A percentile compares a stretch with the other conserved stretches of the same genome.
Conservation (phyloP, 2,113 vertebrate genomes). For the Solea solea region DNA sequence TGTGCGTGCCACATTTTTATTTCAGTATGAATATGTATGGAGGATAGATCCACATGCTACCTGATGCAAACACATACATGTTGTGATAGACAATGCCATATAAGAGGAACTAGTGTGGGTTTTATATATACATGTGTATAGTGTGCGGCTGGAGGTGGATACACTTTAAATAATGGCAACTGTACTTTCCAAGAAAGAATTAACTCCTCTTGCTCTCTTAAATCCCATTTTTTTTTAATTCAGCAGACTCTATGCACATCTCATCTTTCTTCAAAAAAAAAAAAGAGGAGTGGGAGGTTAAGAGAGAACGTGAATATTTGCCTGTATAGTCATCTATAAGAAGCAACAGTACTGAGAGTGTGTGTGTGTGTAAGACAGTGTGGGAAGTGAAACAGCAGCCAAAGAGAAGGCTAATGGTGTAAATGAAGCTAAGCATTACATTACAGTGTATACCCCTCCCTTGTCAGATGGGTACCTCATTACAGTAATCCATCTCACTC, state of each 20-base stretch:
- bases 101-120: constrained; percentile 18
- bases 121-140: constrained; percentile 8
- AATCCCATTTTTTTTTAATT: constrained; percentile 52
- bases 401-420: constrained; percentile 24
- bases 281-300: constrained; percentile 7
- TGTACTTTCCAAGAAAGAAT: constrained; percentile 42
- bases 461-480: constrained; percentile 42
- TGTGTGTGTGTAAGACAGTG: constrained; percentile 2
- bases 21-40: constrained; percentile 62
- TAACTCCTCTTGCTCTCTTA: constrained; percentile 25
- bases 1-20: constrained; percentile 59
- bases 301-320: constrained; percentile 3
- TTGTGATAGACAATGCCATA: constrained; percentile 38
- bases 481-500: constrained; percentile 42
- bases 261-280: constrained; percentile 13
- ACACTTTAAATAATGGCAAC: constrained; percentile 32
- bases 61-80: constrained; percentile 54
- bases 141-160: constrained; percentile 34
- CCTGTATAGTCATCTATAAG: constrained; percentile 16
- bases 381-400: constrained; percentile 39
- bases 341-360: constrained; percentile 9
- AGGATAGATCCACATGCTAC: constrained; percentile 47
- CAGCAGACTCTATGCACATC: constrained; percentile 30
- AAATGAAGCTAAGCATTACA: constrained; percentile 37
- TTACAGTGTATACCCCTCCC: background rate